phyloP scores from a whole-genome alignment of 2,113 vertebrate species.

The Sinocyclocheilus anshuiensis region DNA sequence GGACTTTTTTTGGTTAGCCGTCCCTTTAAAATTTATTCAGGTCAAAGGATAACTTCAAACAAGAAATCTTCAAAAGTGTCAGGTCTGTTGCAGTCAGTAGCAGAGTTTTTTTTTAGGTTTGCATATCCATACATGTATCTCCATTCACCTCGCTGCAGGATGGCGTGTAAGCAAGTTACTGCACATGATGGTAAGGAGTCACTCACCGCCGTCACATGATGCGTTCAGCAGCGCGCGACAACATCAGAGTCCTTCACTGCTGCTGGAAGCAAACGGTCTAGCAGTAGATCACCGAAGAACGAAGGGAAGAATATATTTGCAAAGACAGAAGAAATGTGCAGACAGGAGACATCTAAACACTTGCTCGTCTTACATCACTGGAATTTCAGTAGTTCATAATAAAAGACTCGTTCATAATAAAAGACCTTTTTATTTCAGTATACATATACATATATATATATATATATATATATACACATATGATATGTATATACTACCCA shows the following conservation, averaged over 20 bases:
- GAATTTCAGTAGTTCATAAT: not conserved
- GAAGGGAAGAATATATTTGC: not conserved
- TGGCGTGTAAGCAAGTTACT: not conserved
- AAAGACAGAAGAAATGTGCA: not conserved
- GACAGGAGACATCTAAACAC: not conserved
- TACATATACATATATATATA: no score
- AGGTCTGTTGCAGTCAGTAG: no score
- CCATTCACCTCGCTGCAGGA: not conserved
- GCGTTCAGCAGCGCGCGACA: not conserved
- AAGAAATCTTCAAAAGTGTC: not conserved
- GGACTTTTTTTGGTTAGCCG: not conserved
- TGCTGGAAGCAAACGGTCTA: not conserved
- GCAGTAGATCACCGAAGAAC: not conserved
- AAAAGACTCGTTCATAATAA: not conserved
- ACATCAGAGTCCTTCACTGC: not conserved
- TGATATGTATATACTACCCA: no score
- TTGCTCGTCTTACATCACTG: not conserved
- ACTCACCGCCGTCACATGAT: constrained; percentile 27
- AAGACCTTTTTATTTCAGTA: no score
- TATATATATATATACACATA: no score
- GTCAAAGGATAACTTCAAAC: not conserved
- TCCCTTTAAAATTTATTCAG: not conserved
- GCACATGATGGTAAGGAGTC: not conserved
- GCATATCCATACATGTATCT: not conserved
- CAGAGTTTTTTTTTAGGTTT: no score